These are phyloP conservation scores for Malurus alboscapulatus DNA, from an alignment of 2,113 vertebrate genomes.

Conservation along the genomic window DNA sequence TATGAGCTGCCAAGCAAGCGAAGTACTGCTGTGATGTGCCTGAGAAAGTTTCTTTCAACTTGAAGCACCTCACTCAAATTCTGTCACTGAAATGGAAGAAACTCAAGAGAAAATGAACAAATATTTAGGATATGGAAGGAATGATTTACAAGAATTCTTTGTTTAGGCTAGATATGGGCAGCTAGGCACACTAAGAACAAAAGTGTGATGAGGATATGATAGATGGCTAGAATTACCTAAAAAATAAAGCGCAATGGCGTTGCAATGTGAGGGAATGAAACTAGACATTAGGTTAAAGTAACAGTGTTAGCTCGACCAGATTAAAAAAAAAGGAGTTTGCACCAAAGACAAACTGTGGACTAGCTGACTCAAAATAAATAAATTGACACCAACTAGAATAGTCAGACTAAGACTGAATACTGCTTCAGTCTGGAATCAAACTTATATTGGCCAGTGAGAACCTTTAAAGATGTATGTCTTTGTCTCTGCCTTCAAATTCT, in stretches of 20 bases:
- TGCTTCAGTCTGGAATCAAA: neutral
- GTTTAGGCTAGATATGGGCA: neutral
- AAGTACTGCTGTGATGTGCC: neutral
- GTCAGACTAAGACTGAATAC: neutral
- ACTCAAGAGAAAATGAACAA: neutral
- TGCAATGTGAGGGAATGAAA: neutral
- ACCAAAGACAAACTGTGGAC: neutral
- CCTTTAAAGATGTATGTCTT: neutral
- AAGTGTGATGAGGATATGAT: neutral
- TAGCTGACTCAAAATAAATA: neutral
- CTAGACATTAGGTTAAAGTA: neutral
- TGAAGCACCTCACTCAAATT: neutral
- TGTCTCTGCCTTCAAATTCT: neutral
- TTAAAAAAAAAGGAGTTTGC: neutral
- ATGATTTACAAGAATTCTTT: neutral
- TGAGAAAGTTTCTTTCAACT: neutral
- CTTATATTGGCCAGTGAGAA: fast-evolving
- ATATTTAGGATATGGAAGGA: neutral
- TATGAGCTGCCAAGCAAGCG: neutral
- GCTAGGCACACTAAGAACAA: neutral
- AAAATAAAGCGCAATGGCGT: neutral
- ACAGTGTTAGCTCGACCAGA: neutral
- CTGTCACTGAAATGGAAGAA: neutral
- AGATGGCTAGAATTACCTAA: neutral
- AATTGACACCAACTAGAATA: neutral